phyloP scores from a whole-genome alignment of 2,797 vertebrate species.

The Acipenser transmontanus region DNA sequence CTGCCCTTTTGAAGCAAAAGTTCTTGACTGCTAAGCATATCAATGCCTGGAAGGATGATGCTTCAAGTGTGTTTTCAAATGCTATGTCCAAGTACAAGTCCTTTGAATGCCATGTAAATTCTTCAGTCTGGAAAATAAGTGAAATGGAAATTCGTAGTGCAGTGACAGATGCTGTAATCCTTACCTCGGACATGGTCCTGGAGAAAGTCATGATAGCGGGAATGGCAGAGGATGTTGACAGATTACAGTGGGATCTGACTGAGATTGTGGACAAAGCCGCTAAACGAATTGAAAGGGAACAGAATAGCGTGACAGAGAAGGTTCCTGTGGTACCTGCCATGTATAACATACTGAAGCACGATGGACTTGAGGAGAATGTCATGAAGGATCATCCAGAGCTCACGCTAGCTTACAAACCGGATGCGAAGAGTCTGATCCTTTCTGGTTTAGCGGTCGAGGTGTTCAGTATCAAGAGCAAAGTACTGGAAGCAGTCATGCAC shows the following conservation, averaged over 20 bases:
- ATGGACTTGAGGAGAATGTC: constrained; percentile 40
- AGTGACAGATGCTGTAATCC: constrained; percentile 35
- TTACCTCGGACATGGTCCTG: constrained; percentile 32
- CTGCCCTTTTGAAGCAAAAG: constrained; percentile 47
- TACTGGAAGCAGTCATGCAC: constrained; percentile 45
- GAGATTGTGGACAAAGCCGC: constrained; percentile 33
- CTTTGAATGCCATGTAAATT: constrained; percentile 14
- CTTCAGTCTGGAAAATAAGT: constrained; percentile 53
- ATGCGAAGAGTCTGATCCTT: constrained; percentile 41
- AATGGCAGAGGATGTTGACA: constrained; percentile 41
- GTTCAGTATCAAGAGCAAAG: constrained; percentile 50
- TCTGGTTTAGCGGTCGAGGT: constrained; percentile 58
- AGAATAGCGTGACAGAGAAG: constrained; percentile 40
- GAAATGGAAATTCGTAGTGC: constrained; percentile 37
- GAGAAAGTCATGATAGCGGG: constrained; percentile 55
- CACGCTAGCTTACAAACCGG: constrained; percentile 43
- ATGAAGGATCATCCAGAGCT: constrained; percentile 42
- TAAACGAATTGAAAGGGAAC: constrained; percentile 48
- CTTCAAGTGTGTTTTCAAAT: constrained; percentile 36
- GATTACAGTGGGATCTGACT: constrained; percentile 41
- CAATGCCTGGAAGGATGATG: constrained; percentile 56
- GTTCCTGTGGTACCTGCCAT: constrained; percentile 40
- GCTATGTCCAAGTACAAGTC: constrained; percentile 53
- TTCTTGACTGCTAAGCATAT: constrained; percentile 33
- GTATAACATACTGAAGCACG: constrained; percentile 52